Evolutionary conservation across 53 echinoderm and acorn worm species (phyloP).

Genomic region (Apostichopus leukothele): DNA sequence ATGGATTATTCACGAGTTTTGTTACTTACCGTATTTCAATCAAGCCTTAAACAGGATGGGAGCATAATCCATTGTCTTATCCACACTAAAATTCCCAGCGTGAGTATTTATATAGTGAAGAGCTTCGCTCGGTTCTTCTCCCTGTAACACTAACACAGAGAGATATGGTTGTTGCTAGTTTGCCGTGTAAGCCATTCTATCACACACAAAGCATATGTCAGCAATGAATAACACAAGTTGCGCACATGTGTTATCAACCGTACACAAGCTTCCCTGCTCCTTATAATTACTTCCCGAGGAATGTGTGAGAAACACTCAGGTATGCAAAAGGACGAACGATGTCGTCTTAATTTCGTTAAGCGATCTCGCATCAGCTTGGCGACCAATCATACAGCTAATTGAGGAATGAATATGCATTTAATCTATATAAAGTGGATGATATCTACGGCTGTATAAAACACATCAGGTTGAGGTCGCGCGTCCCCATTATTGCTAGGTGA

Average conservation of each 20-base stretch:
- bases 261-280: conserved; percentile 27
- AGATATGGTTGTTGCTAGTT: neutral
- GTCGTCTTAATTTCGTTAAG: conserved; percentile 47
- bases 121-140: conserved; percentile 12
- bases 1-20: neutral
- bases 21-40: conserved; percentile 20
- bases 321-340: conserved; percentile 35
- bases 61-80: conserved; percentile 33
- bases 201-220: conserved; percentile 35
- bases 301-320: conserved; percentile 45
- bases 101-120: neutral
- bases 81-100: conserved; percentile 22
- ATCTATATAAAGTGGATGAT: conserved; percentile 36
- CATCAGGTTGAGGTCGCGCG: conserved; percentile 10
- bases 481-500: neutral
- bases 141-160: conserved; percentile 1
- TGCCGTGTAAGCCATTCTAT: neutral
- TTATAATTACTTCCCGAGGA: conserved; percentile 45
- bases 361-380: conserved; percentile 47
- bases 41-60: neutral
- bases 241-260: conserved; percentile 42
- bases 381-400: conserved; percentile 46
- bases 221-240: conserved; percentile 14
- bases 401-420: conserved; percentile 42
- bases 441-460: neutral